phyloP scores from a whole-genome alignment of 2,888 invertebrate species.

The Drosophila neonasuta region DNA sequence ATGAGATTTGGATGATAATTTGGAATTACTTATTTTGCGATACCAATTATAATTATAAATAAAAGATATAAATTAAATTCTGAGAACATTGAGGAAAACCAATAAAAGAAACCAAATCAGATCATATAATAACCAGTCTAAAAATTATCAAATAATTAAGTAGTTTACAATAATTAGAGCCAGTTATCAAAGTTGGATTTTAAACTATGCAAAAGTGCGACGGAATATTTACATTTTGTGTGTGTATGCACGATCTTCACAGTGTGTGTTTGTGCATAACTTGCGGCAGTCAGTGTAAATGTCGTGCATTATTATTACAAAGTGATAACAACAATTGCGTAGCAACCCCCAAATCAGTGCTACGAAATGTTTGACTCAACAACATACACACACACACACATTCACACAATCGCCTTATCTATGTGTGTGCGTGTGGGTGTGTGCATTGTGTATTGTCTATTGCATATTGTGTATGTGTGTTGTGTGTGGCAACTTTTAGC shows the following conservation, averaged over 20 bases:
- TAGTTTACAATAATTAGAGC: not conserved
- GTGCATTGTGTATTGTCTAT: not conserved
- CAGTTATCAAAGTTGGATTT: not conserved
- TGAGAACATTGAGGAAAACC: no score
- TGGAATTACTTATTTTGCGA: no score
- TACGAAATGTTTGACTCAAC: constrained; percentile 14
- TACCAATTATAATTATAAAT: no score
- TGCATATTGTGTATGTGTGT: constrained; percentile 7
- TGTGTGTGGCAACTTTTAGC: constrained; percentile 39
- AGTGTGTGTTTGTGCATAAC: not conserved
- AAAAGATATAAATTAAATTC: no score
- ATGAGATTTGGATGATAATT: no score
- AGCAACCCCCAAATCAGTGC: constrained; percentile 10
- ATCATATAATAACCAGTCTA: no score
- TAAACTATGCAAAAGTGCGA: not conserved
- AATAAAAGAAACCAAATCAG: no score
- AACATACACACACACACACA: not conserved
- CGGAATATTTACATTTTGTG: not conserved
- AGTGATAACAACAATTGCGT: constrained; percentile 3
- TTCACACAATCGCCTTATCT: constrained; percentile 21
- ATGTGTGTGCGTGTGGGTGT: constrained; percentile 2
- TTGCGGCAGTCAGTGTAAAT: constrained; percentile 7
- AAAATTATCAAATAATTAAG: no score
- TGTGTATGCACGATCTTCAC: constrained; percentile 3
- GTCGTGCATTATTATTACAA: constrained; percentile 3